Evolutionary conservation across 2,888 invertebrate genomes (phyloP).

Genomic region (Ectemnius continuus): DNA sequence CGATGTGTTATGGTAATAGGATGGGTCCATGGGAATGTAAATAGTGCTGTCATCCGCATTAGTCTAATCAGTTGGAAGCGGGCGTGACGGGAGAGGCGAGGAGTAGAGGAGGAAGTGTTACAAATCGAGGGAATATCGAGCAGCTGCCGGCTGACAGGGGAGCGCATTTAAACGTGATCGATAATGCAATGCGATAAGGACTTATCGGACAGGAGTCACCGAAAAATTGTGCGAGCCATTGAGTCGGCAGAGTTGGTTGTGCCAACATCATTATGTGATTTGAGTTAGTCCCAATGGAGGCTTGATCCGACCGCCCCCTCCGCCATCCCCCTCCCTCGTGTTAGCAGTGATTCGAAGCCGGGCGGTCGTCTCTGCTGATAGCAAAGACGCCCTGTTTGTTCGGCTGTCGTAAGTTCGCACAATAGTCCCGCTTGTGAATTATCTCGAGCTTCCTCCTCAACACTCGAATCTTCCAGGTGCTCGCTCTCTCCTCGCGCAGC

Average conservation of each 20-base stretch:
- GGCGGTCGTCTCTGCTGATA: no score
- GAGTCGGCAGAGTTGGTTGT: background rate
- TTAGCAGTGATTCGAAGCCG: background rate
- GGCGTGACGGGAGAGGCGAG: background rate
- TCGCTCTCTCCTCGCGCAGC: slow-evolving; percentile 4
- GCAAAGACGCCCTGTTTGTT: background rate
- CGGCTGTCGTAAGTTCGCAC: slow-evolving; percentile 13
- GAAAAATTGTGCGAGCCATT: slow-evolving; percentile 7
- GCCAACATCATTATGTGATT: no score
- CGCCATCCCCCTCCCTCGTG: no score
- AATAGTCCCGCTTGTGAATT: slow-evolving; percentile 32
- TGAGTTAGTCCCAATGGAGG: no score
- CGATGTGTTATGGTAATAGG: slow-evolving; percentile 8
- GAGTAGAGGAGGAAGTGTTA: no score
- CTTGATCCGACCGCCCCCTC: no score
- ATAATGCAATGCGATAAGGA: slow-evolving; percentile 30
- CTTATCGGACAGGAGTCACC: slow-evolving; percentile 18
- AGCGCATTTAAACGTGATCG: slow-evolving; percentile 14
- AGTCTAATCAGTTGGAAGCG: slow-evolving; percentile 1
- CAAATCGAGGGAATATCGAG: background rate
- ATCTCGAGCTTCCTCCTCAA: slow-evolving; percentile 26
- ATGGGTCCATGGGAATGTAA: background rate
- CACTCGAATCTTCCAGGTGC: slow-evolving; percentile 44
- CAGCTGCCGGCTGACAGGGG: slow-evolving; percentile 5
- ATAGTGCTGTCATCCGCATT: background rate